phyloP scores from a whole-genome alignment of 2,113 vertebrate genomes.

The Orycteropus afer region DNA sequence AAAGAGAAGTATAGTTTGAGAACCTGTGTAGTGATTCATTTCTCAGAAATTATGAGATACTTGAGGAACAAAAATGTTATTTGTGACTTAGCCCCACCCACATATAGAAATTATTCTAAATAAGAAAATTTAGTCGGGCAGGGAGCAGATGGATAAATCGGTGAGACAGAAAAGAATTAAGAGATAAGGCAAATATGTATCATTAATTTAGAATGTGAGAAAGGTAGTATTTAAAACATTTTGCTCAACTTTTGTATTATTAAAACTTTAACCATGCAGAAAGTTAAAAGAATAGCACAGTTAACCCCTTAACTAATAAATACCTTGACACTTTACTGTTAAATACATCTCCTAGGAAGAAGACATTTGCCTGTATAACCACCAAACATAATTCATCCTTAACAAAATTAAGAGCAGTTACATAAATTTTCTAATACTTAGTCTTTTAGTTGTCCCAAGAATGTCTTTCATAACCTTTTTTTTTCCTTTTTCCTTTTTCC shows the following conservation, averaged over 20 bases:
- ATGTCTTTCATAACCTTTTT: no score
- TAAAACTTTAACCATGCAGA: neutral
- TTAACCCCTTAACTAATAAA: neutral
- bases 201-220: neutral
- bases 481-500: neutral
- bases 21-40: neutral
- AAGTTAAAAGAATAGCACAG: neutral
- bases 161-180: neutral
- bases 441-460: neutral
- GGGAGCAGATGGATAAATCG: neutral
- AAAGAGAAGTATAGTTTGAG: constrained; percentile 22
- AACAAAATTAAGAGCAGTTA: constrained; percentile 23
- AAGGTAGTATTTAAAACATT: constrained; percentile 20
- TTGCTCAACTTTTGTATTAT: constrained; percentile 1
- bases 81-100: neutral
- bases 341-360: constrained; percentile 3
- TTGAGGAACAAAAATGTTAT: constrained; percentile 7
- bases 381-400: constrained; percentile 8
- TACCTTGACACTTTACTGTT: neutral
- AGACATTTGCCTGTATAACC: neutral
- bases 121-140: neutral
- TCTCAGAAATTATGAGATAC: constrained; percentile 28
- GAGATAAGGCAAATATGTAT: neutral
- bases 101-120: neutral
- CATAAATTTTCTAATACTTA: neutral